phyloP scores from a whole-genome alignment of 2,888 invertebrate species.

The Cephus spinipes region DNA sequence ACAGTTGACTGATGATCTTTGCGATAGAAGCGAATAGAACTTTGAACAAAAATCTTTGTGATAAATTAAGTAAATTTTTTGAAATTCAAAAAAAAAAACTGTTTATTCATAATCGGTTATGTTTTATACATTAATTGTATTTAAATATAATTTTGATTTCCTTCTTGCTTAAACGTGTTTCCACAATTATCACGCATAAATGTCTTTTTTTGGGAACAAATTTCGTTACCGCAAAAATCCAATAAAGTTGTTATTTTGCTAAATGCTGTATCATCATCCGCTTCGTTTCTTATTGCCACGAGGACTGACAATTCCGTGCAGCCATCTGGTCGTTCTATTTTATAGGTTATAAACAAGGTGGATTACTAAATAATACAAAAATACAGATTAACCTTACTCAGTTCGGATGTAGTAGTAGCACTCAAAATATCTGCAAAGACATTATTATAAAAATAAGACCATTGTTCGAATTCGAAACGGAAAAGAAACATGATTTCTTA shows the following conservation, averaged over 20 bases:
- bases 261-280: not conserved
- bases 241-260: not conserved
- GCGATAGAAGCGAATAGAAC: not conserved
- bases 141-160: not conserved
- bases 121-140: not conserved
- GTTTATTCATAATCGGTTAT: not conserved
- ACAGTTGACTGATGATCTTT: constrained; percentile 5
- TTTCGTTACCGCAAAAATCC: not conserved
- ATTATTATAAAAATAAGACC: not conserved
- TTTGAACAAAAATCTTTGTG: not conserved
- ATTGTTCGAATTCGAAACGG: not conserved
- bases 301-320: not conserved
- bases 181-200: not conserved
- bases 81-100: not conserved
- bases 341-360: no score
- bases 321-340: not conserved
- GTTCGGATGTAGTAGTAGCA: not conserved
- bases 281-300: not conserved
- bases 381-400: not conserved
- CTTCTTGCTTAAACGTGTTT: not conserved
- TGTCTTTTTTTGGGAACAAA: not conserved
- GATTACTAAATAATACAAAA: not conserved
- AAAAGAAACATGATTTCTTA: not conserved
- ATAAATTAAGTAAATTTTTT: not conserved
- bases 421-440: not conserved